Conservation (phyloP, 2,888 invertebrate species). For the Phasia obesa region DNA sequence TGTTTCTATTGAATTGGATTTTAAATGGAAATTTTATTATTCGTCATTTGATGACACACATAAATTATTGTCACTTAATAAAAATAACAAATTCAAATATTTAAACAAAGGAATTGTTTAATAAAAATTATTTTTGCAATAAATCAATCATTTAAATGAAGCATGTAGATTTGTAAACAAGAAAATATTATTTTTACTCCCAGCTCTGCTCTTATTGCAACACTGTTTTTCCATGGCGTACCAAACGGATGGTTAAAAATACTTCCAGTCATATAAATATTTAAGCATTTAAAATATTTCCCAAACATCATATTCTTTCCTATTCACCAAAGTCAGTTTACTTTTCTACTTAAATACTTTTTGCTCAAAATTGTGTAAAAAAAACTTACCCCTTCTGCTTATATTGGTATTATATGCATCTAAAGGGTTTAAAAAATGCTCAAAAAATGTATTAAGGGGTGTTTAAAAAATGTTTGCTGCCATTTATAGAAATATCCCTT, state of each 20-base stretch:
- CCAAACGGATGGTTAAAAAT: neutral
- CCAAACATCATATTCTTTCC: too few relatives aligned
- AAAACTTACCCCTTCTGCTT: constrained; percentile 2
- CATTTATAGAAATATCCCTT: neutral
- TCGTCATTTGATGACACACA: constrained; percentile 32
- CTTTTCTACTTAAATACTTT: neutral
- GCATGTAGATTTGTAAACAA: neutral
- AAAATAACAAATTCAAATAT: constrained; percentile 39
- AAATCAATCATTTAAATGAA: constrained; percentile 35
- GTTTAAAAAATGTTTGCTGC: neutral
- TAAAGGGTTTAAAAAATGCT: constrained; percentile 58
- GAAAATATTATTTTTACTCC: neutral
- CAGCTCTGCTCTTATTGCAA: constrained; percentile 16
- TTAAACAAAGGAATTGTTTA: constrained; percentile 22
- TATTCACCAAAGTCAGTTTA: too few relatives aligned
- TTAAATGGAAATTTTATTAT: constrained; percentile 56
- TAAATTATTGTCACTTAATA: constrained; percentile 21
- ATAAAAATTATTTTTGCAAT: constrained; percentile 17
- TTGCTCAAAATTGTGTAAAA: too few relatives aligned
- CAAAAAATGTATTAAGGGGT: constrained; percentile 14
- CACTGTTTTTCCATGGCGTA: neutral
- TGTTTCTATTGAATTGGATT: constrained; percentile 53
- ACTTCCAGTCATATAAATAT: constrained; percentile 11
- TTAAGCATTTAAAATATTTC: neutral
- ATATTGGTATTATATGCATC: neutral